These are phyloP conservation scores for Neoniphon sammara DNA, from an alignment of 2,797 vertebrate genomes.

Conservation along the genomic window DNA sequence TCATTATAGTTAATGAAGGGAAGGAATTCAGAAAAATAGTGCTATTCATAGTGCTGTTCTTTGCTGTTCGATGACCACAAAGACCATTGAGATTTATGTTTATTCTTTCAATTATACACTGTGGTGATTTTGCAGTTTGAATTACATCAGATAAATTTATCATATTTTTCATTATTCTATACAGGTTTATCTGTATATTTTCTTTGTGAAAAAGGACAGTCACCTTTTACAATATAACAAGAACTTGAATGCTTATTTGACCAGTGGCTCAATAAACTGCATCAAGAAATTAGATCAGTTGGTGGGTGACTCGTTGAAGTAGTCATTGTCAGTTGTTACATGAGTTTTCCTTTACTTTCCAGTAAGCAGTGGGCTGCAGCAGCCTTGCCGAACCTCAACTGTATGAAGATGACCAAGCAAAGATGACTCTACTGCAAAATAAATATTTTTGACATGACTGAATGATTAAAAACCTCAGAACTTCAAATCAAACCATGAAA, in stretches of 20 bases:
- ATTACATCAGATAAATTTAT: conserved; percentile 58
- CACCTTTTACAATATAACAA: conserved; percentile 71
- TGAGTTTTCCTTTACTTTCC: neutral
- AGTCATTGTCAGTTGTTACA: neutral
- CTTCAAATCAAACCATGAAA: no score
- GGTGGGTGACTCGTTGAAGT: conserved; percentile 10
- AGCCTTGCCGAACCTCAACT: neutral
- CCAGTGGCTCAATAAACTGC: conserved; percentile 80
- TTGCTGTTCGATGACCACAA: conserved; percentile 44
- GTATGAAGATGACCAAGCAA: neutral
- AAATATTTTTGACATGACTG: no score
- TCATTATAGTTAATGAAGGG: conserved; percentile 47
- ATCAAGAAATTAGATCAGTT: conserved; percentile 52
- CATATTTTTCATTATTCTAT: conserved; percentile 70
- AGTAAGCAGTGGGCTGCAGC: neutral
- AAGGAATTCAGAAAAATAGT: conserved; percentile 30
- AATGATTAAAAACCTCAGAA: no score
- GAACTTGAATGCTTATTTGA: conserved; percentile 72
- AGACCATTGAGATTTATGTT: conserved; percentile 48
- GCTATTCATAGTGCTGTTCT: conserved; percentile 45
- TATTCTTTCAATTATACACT: conserved; percentile 44
- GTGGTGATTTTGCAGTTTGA: conserved; percentile 67
- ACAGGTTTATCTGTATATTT: conserved; percentile 65
- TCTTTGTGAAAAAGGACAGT: conserved; percentile 59
- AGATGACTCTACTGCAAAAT: neutral